Evolutionary conservation across 1,140 invertebrate species (phyloP).

Genomic region (Calycopis cecrops): DNA sequence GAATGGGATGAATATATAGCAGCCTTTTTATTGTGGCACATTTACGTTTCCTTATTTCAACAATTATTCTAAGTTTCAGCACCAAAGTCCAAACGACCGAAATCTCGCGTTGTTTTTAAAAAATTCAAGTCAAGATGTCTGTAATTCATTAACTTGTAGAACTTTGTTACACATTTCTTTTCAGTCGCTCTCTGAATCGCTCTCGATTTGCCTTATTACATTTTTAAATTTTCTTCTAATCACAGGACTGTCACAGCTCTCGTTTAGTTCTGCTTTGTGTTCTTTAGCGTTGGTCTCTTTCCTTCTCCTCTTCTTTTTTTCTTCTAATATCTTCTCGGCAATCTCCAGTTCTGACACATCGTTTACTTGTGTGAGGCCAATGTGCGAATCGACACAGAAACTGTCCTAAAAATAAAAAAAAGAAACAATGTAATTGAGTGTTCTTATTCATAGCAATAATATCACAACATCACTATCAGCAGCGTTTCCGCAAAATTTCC

Average conservation of each 20-base stretch:
- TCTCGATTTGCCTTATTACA: conserved; percentile 39
- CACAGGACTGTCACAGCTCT: conserved; percentile 45
- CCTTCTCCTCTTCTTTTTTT: conserved; percentile 41
- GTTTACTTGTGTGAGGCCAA: conserved; percentile 59
- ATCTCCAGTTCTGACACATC: conserved; percentile 63
- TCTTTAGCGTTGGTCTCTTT: conserved; percentile 13
- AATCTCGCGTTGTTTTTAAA: too few species aligned
- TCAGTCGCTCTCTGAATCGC: conserved; percentile 58
- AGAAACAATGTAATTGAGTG: too few species aligned
- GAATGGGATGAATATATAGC: too few species aligned
- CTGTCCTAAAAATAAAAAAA: conserved; percentile 50
- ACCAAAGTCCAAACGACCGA: too few species aligned
- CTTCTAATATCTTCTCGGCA: conserved; percentile 60
- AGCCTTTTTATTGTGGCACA: too few species aligned
- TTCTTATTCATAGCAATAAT: too few species aligned
- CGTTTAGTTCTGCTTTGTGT: conserved; percentile 20
- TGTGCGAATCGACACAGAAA: conserved; percentile 65
- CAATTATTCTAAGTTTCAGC: too few species aligned
- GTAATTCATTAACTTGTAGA: too few species aligned
- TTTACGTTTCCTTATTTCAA: too few species aligned
- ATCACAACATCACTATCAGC: too few species aligned
- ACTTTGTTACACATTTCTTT: conserved; percentile 1
- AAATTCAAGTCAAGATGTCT: too few species aligned
- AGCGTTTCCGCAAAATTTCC: too few species aligned
- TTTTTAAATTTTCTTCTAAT: conserved; percentile 40